These are phyloP conservation scores for Phylloscopus whistleri DNA, from an alignment of 2,113 vertebrate species.

Conservation along the genomic window DNA sequence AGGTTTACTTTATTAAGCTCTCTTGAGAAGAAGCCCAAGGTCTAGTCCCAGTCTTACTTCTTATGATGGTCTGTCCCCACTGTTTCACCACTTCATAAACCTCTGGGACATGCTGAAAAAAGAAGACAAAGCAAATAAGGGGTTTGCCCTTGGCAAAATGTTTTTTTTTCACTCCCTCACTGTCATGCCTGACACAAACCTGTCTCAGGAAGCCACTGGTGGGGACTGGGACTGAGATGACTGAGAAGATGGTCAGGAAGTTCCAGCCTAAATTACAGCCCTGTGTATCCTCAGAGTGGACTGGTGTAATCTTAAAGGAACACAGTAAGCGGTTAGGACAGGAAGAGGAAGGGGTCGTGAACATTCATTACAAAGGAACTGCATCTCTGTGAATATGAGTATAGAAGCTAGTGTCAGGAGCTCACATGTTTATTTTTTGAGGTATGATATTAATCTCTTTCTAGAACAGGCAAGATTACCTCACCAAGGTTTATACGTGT, in stretches of 20 bases:
- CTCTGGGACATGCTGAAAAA: not conserved
- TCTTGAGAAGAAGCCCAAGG: not conserved
- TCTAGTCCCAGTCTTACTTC: not conserved
- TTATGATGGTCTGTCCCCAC: not conserved
- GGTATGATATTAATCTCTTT: not conserved
- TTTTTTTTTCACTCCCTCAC: not conserved
- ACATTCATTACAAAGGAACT: not conserved
- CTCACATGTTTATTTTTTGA: not conserved
- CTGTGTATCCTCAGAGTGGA: no score
- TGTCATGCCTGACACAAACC: accelerated
- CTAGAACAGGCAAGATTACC: not conserved
- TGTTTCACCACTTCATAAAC: not conserved
- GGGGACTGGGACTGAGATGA: not conserved
- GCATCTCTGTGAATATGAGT: not conserved
- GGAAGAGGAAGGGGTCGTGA: not conserved
- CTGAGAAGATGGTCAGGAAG: not conserved
- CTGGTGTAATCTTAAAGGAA: not conserved
- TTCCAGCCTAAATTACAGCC: not conserved
- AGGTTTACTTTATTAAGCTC: not conserved
- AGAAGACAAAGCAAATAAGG: not conserved
- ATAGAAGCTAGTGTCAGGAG: not conserved
- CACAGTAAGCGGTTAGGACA: not conserved
- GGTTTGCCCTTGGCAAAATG: not conserved
- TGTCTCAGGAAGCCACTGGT: not conserved
- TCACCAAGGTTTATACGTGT: not conserved